phyloP scores from a whole-genome alignment of 1,140 invertebrate genomes.

The Bathynomus jamesi region DNA sequence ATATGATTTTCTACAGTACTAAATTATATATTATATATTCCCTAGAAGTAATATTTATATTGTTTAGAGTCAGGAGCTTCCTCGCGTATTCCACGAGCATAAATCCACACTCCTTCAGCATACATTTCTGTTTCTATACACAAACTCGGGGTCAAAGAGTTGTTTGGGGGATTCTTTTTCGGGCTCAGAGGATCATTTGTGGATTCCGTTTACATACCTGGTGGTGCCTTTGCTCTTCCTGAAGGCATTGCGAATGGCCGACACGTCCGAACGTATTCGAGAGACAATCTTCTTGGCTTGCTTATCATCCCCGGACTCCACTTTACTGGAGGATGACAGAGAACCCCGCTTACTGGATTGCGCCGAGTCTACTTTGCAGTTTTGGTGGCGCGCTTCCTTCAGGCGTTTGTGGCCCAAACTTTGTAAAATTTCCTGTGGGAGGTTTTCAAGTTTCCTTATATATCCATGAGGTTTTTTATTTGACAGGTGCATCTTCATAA shows the following conservation, averaged over 20 bases:
- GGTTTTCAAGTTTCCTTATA: too few relatives aligned
- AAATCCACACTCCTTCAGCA: too few relatives aligned
- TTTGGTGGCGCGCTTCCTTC: slow-evolving; percentile 61
- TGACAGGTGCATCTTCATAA: too few relatives aligned
- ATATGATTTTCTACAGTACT: background rate
- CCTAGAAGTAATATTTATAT: too few relatives aligned
- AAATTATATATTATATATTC: background rate
- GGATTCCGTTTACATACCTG: too few relatives aligned
- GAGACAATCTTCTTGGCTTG: slow-evolving; percentile 55
- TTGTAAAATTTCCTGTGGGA: slow-evolving; percentile 64
- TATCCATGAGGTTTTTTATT: too few relatives aligned
- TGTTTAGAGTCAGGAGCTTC: too few relatives aligned
- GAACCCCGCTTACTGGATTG: slow-evolving; percentile 20
- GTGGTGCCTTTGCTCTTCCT: slow-evolving; percentile 50
- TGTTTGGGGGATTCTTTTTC: too few relatives aligned
- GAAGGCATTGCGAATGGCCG: slow-evolving; percentile 60
- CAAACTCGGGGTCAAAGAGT: too few relatives aligned
- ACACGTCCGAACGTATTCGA: slow-evolving; percentile 71
- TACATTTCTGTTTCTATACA: too few relatives aligned
- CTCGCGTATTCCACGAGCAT: too few relatives aligned
- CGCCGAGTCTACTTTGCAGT: slow-evolving; percentile 19
- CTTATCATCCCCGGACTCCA: slow-evolving; percentile 29
- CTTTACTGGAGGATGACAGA: slow-evolving; percentile 21
- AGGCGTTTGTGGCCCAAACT: slow-evolving; percentile 73
- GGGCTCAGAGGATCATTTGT: too few relatives aligned